Conservation (phyloP, 2,113 vertebrate species). For the Crypturellus undulatus region DNA sequence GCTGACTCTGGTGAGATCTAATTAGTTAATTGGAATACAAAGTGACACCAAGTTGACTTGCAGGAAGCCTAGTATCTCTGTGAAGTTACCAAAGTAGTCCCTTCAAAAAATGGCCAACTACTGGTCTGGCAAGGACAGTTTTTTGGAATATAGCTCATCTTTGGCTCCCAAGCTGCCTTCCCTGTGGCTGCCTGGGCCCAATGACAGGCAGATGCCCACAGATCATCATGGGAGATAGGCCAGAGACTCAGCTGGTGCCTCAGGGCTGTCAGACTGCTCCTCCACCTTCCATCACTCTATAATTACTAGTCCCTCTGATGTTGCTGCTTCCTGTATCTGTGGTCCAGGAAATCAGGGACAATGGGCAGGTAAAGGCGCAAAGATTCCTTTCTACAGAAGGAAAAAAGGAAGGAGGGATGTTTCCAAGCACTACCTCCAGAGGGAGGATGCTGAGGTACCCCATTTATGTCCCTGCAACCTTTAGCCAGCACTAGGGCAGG, state of each 20-base stretch:
- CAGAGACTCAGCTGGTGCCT: fast-evolving
- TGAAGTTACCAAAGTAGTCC: neutral
- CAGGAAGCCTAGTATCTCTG: neutral
- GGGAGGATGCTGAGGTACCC: neutral
- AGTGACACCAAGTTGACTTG: neutral
- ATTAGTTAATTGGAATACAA: neutral
- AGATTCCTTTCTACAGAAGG: neutral
- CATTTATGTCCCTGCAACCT: neutral
- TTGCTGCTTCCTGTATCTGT: neutral
- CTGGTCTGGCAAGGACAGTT: neutral
- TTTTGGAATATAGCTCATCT: neutral
- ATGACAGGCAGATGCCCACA: neutral
- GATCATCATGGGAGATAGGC: neutral
- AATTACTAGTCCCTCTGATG: neutral
- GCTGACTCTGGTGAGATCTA: neutral
- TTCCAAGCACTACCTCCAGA: fast-evolving
- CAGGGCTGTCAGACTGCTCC: fast-evolving
- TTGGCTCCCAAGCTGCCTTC: neutral
- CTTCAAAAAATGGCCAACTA: neutral
- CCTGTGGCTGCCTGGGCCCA: fast-evolving
- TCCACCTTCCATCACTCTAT: fast-evolving
- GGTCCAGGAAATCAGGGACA: neutral
- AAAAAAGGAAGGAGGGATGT: neutral
- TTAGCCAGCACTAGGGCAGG: neutral
- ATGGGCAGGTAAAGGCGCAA: neutral